Conservation (phyloP, 2,888 invertebrate genomes). For the Xestia c-nigrum region DNA sequence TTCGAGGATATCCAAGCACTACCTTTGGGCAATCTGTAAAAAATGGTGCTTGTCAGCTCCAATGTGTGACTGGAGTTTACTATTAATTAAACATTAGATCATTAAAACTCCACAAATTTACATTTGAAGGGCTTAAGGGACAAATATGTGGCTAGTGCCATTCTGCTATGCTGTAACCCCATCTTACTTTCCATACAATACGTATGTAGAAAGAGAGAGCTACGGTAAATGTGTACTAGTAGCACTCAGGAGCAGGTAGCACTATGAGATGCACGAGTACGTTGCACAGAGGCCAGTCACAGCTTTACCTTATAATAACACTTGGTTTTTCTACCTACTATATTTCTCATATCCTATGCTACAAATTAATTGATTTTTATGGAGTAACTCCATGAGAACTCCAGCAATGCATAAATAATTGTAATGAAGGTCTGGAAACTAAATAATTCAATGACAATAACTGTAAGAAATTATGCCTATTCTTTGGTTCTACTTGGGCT, state of each 20-base stretch:
- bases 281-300: too few species aligned
- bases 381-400: not conserved
- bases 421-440: not conserved
- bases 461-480: not conserved
- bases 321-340: too few species aligned
- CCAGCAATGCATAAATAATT: not conserved
- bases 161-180: not conserved
- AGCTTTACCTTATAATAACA: too few species aligned
- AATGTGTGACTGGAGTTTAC: not conserved
- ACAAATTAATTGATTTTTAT: too few species aligned
- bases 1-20: constrained; percentile 90
- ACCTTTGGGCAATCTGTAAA: constrained; percentile 83
- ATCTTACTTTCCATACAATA: not conserved
- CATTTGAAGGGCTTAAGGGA: not conserved
- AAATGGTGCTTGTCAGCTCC: not conserved
- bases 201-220: not conserved
- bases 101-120: not conserved
- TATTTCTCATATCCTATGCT: too few species aligned
- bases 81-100: constrained; percentile 21
- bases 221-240: too few species aligned
- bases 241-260: not conserved
- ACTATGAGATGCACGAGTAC: too few species aligned
- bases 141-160: not conserved
- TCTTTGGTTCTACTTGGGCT: not conserved
- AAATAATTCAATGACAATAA: not conserved